Base-by-base conservation (phyloP, 2,797 vertebrate genomes). In the Eremophila alpestris region DNA sequence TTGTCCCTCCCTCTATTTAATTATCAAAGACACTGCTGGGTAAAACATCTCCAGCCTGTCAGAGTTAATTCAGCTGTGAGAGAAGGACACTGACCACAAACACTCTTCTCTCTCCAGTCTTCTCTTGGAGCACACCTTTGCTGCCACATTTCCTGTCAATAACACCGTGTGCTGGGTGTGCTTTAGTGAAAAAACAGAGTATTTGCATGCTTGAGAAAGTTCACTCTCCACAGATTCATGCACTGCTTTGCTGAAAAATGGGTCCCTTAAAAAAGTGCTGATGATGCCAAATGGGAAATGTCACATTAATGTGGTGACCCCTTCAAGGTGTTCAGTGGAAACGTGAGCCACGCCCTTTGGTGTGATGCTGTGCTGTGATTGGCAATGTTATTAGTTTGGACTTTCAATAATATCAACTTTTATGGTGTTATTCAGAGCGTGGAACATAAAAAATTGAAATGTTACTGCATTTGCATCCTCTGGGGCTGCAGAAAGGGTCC, bases 1-100 rank as follows among this genome's bases (percentile, higher is more conserved):
- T 68, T 83, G 83, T 87, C 79, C 36, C 58, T 83, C 63, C 52
- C 26, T 76, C 63, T 65, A 58, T 77, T 78, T 71, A 93, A 89
- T 96, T 85, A 78, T 40, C 87, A 83, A 68, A 86, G 75, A 49
- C 55, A 30, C 27, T 77, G 85, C 73, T 74, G 71, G 41, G 75
- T 48, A 48, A 71, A 83, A 51, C 23, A 27, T 30, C 41, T 52
- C 48, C 83, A 78, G 63, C 21, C 71, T 89, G 83, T 83, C 90
- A 87, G 58, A 41, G 67, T 78, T 94, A 95, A 95, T 96, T 87
- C 81, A 85, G 34, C 84, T 5, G 0, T 70, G 68, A 67, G 67
- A 74, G 75, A 30, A 70, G 36, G 9, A 75, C 62, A 63, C 9
- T 93, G 75, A 67, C 93, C 93, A 94, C 70, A 85, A 58, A 71